Percentiles rank a stretch among this genome's conserved stretches.
phyloP scores from a whole-genome alignment of 2,797 vertebrate species.

The Spatula clypeata region DNA sequence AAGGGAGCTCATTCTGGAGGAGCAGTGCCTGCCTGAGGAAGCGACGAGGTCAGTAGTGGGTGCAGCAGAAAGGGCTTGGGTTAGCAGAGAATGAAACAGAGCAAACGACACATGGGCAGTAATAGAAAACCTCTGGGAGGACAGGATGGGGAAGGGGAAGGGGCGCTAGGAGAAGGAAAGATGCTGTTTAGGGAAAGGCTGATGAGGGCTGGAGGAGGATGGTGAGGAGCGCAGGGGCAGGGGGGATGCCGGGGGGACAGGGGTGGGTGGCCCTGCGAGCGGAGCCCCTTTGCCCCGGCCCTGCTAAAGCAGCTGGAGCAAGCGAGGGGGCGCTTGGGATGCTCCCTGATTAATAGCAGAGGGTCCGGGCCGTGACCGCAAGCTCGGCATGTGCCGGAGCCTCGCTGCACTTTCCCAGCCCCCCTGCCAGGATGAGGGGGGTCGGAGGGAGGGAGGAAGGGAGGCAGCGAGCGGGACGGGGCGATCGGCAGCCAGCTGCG shows the following conservation, averaged over 20 bases:
- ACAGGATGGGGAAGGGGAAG: neutral
- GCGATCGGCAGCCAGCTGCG: slow-evolving; percentile 17
- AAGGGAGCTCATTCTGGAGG: fast-evolving
- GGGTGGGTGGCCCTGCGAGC: neutral
- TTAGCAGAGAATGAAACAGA: neutral
- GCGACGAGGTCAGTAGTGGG: neutral
- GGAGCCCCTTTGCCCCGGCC: slow-evolving; percentile 60
- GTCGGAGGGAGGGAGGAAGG: neutral
- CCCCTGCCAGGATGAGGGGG: slow-evolving; percentile 69
- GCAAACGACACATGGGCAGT: neutral
- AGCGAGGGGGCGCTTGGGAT: slow-evolving; percentile 51
- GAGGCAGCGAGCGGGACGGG: slow-evolving; percentile 45
- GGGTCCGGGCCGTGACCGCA: slow-evolving; percentile 74
- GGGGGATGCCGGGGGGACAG: neutral
- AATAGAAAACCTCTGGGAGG: neutral
- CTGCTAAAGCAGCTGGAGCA: slow-evolving; percentile 14
- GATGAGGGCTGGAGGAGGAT: neutral
- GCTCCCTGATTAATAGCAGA: slow-evolving; percentile 63
- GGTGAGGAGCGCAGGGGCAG: neutral
- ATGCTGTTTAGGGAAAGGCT: neutral
- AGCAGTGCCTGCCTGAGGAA: neutral
- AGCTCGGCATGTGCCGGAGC: slow-evolving; percentile 65
- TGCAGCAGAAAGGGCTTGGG: neutral
- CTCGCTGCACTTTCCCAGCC: slow-evolving; percentile 66
- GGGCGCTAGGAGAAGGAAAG: neutral